Evolutionary conservation across 2,888 invertebrate species (phyloP), one percentile per base, ranked within the genome.

Genomic region (Neoaliturus tenellus): DNA sequence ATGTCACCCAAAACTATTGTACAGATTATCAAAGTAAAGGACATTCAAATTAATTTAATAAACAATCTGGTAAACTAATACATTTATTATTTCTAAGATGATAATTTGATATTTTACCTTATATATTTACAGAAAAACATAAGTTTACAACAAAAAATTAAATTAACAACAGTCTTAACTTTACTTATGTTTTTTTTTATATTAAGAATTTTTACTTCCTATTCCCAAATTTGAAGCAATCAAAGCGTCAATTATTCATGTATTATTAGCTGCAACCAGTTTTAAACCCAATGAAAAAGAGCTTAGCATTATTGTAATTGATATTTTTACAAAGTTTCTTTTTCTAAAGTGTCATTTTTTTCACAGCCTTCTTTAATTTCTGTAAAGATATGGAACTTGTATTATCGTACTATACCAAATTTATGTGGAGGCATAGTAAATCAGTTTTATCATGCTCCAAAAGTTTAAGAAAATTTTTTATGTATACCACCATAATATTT

Each of bases 191-290:
- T 31, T 67, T 67, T 28, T 67, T 58, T 58, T 55, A 20, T n/a
- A n/a, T n/a, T n/a, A n/a, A n/a, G n/a, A n/a, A 55, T 55, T 58
- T 20, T 67, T 35, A 67, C 44, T 23, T 51, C 51, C 51, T 23
- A 20, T 51, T 51, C 28, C 67, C 12, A 17, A 31, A 41, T 71
- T 41, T 48, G 17, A 75, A 75, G 75, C 75, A 75, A 75, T 75
- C 48, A 48, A 75, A 71, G 44, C 5, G 75, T 75, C 75, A 75
- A 75, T 75, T 75, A 75, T 75, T 23, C 48, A 75, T 48, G 48
- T 75, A 75, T 75, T 75, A 75, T 75, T 75, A 75, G 75, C 75
- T 75, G 75, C 75, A 75, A 75, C 75, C 75, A 75, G 75, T 75
- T 75, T 75, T 75, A 75, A 75, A 75, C 75, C 75, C 75, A 75